Base-by-base conservation (phyloP, 2,888 invertebrate genomes). In the Netelia melanura region DNA sequence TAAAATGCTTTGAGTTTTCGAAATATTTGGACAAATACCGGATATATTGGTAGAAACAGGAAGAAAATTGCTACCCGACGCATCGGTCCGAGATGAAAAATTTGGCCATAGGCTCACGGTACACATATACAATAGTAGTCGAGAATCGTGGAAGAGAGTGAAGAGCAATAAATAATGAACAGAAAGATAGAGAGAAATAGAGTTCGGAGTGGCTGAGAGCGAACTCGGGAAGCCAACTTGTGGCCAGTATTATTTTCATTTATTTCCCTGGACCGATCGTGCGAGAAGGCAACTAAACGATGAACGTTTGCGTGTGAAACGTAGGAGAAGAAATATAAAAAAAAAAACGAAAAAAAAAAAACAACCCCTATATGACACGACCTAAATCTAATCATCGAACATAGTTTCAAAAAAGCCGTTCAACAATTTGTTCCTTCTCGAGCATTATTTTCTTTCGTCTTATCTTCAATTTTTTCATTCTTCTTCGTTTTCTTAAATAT, bases 121-220 rank as follows among this genome's bases (percentile, higher is more conserved):
- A 30, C 25, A 54, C 48, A 78, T 58, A 23, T 65, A 70, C 43
- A 75, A 56, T 48, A 56, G 58, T 74, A 56, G 64, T 77, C 62
- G 64, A 65, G 44, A 56, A 62, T 74, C 68, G 72, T 68, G 77
- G 58, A 84, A 81, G 78, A 84, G 75, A 77, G 54, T 61, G 71
- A 84, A 84, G 75, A 81, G 23, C 70, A 84, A 86, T 86, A 86
- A 86, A 86, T 86, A 86, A 85, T 76, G 8, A 83, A 79, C 30
- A 78, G 67, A 71, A 23, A 71, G 54, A 81, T 56, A 75, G 38
- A 71, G 54, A 81, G 67, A 75, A 30, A 44, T 5, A 48, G 67
- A 81, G 81, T 80, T n/a, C 23, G 30, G 30, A 64, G 56, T 61
- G 14, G 61, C 54, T 48, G 64, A 74, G 44, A 70, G 58, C 38